Conservation (phyloP, 2,797 vertebrate genomes). For the Lacerta bilineata region DNA sequence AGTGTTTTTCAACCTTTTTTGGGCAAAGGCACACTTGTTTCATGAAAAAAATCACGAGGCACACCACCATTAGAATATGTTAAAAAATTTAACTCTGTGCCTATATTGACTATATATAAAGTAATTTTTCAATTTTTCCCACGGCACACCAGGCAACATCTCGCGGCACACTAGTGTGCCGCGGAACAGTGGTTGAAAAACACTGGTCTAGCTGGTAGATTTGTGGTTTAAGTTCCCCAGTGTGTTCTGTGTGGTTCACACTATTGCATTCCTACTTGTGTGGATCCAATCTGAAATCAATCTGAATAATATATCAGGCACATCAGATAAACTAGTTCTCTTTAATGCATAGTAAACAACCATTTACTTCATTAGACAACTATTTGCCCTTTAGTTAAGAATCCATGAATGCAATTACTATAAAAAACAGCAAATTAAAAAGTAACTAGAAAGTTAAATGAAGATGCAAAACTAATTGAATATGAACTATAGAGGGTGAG, state of each 20-base stretch:
- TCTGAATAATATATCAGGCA: not conserved
- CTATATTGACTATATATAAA: too few relatives aligned
- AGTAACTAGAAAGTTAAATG: not conserved
- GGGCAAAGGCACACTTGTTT: too few relatives aligned
- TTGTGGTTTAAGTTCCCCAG: not conserved
- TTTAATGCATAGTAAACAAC: not conserved
- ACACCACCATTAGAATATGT: too few relatives aligned
- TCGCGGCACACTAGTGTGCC: too few relatives aligned
- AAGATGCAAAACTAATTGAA: slow-evolving; percentile 1
- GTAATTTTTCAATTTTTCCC: too few relatives aligned
- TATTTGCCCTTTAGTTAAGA: not conserved
- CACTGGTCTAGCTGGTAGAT: not conserved
- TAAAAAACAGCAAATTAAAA: not conserved
- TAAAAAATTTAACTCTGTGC: too few relatives aligned
- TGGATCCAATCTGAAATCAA: not conserved
- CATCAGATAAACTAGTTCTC: not conserved
- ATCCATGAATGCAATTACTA: not conserved
- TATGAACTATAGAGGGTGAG: not conserved
- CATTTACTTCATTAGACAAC: not conserved
- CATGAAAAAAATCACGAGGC: too few relatives aligned
- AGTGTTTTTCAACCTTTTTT: too few relatives aligned
- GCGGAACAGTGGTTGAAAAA: too few relatives aligned
- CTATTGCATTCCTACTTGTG: not conserved
- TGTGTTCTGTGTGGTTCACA: not conserved
- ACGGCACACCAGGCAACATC: too few relatives aligned